Base-by-base conservation (phyloP, 2,113 vertebrate genomes). In the Hippocampus mohnikei region DNA sequence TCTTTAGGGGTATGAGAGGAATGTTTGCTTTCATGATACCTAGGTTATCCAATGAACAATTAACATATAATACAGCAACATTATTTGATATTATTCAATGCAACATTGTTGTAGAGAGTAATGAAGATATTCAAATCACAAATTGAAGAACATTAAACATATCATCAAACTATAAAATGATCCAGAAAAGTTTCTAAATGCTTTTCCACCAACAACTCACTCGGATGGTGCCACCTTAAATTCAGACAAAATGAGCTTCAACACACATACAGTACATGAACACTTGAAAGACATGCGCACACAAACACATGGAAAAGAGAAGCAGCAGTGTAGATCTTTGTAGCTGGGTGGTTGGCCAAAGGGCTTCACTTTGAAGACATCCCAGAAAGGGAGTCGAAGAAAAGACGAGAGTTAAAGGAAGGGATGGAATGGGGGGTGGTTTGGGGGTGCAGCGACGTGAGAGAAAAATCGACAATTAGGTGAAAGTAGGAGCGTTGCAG, bases 351-450 rank as follows among this genome's bases (percentile, higher is more conserved):
- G 85, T 79, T 84, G 81, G 86, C 85, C 76, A 76, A 82, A 76
- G 86, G 87, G 86, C 76, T 83, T 83, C 62, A 75, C 85, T 90
- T 89, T 89, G 87, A 90, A 87, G 85, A 80, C 48, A 71, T 83
- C 84, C 80, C 80, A 73, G 55, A 72, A 78, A 81, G 84, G 72
- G 72, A 58, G 65, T 33, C 16, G 40, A 44, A 29, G 15, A 27
- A 0, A 42, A 44, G 62, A 16, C 40, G 37, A 50, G 75, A 70
- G 71, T 44, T 2, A 61, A 65, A 46, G 62, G 37, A 64, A 70
- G 60, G 33, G 33, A 5, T 37, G 33, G 33, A 5, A 3, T 5
- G 33, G 6, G 33, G 33, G 33, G 5, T 7, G 33, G 5, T 37
- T 37, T 37, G 33, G 33, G 33, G 5, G 33, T 37, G 33, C 5